A percentile compares a stretch with the other conserved stretches of the same genome.
phyloP scores from a whole-genome alignment of 2,113 vertebrate genomes.

The Calcarius ornatus region DNA sequence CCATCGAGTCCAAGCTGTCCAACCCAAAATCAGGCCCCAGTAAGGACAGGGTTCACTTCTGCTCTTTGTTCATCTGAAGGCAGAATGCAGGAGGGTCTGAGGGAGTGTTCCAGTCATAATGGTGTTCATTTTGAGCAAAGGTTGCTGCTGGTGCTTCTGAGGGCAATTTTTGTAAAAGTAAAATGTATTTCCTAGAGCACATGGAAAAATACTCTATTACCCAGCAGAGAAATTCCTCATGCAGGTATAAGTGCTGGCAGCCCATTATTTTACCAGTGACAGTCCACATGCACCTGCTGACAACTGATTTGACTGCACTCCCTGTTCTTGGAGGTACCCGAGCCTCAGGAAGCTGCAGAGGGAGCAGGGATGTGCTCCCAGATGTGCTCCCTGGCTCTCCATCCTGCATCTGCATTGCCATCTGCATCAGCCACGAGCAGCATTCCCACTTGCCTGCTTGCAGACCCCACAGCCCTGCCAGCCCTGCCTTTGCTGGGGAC shows the following conservation, averaged over 20 bases:
- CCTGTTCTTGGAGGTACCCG: neutral
- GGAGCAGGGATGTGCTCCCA: neutral
- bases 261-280: neutral
- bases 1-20: neutral
- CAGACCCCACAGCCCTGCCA: neutral
- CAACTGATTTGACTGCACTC: neutral
- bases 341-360: neutral
- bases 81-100: neutral
- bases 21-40: neutral
- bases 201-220: neutral
- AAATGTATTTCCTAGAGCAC: neutral
- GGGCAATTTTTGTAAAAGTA: neutral
- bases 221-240: neutral
- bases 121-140: neutral
- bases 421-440: neutral
- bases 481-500: neutral
- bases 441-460: neutral
- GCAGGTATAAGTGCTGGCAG: neutral
- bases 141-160: neutral
- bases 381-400: neutral
- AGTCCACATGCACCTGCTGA: neutral
- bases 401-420: neutral
- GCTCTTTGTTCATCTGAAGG: neutral
- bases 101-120: neutral
- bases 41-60: rapidly evolving